phyloP scores from a whole-genome alignment of 2,888 invertebrate species.

The Oasisia sp. region DNA sequence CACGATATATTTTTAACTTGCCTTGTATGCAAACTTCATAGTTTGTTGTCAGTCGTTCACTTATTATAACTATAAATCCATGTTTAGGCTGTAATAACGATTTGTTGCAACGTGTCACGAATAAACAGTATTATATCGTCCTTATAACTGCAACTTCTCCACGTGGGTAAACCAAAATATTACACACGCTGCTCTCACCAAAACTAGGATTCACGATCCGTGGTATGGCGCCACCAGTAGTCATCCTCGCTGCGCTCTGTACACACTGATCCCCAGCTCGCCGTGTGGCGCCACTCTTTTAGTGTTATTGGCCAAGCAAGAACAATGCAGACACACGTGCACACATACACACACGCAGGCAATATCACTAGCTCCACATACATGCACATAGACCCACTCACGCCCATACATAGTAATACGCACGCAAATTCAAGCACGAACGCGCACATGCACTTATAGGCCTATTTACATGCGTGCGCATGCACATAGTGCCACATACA shows the following conservation, averaged over 20 bases:
- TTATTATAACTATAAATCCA: background rate
- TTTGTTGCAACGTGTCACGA: background rate
- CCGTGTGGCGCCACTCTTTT: no score
- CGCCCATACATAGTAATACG: no score
- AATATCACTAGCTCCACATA: no score
- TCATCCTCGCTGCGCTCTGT: no score
- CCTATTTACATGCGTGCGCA: background rate
- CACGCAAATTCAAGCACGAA: no score
- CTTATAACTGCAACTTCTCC: background rate
- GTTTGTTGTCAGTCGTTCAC: background rate
- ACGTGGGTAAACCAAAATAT: background rate
- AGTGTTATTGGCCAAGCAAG: no score
- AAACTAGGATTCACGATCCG: background rate
- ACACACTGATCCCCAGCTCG: background rate
- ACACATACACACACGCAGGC: no score
- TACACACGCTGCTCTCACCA: background rate
- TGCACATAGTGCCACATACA: no score
- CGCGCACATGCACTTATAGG: background rate
- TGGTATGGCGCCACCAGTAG: background rate
- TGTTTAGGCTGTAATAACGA: background rate
- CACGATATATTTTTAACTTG: background rate
- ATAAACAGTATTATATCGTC: background rate
- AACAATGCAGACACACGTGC: no score
- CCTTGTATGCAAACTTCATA: slow-evolving; percentile 13
- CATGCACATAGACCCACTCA: no score